Base-by-base conservation (phyloP, 2,113 vertebrate genomes). In the Ptilonorhynchus violaceus region DNA sequence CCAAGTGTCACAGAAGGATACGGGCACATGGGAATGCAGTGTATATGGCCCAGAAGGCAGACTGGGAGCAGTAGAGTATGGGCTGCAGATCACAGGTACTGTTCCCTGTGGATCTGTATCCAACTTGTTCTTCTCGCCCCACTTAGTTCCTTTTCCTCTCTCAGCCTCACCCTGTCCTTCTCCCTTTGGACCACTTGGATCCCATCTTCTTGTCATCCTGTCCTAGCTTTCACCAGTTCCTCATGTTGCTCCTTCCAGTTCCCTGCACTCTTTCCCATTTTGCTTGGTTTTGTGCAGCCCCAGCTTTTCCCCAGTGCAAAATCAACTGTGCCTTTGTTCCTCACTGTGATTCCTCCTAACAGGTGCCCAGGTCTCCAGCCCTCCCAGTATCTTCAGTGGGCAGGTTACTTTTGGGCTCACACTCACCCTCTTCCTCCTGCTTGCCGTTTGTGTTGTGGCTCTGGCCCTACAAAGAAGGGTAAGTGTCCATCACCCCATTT, bases 331-430 rank as follows among this genome's bases (percentile, higher is more conserved):
- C 55, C 39, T 64, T 20, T 42, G 4, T 39, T 79, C 56, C 92
- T 92, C 44, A 96, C 46, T 35, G 33, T 68, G 33, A 8, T 39
- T 85, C 90, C 47, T 89, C 76, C 88, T 88, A 28, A 35, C 53
- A 98, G 98, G 96, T 87, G 97, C 98, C 72, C 97, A 69, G 24
- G n/a, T 53, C 19, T 96, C 97, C 44, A 93, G 60, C 17, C 46
- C 64, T 37, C 68, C 69, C 35, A 39, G 62, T 17, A 6, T 80
- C 28, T 93, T 81, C 68, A 88, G 94, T 42, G 88, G 77, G 15
- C 88, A 91, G 53, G 52, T 96, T 46, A 89, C 92, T 58, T 90
- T 97, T 56, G 79, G 97, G 42, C 80, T 98, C 70, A 90, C 55
- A 7, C 15, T 97, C 23, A 88, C 90, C 41, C 58, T 97, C 68